Evolutionary conservation across 2,797 vertebrate genomes (phyloP), one percentile per base, ranked within the genome.

Genomic region (Philypnodon macrostomus): DNA sequence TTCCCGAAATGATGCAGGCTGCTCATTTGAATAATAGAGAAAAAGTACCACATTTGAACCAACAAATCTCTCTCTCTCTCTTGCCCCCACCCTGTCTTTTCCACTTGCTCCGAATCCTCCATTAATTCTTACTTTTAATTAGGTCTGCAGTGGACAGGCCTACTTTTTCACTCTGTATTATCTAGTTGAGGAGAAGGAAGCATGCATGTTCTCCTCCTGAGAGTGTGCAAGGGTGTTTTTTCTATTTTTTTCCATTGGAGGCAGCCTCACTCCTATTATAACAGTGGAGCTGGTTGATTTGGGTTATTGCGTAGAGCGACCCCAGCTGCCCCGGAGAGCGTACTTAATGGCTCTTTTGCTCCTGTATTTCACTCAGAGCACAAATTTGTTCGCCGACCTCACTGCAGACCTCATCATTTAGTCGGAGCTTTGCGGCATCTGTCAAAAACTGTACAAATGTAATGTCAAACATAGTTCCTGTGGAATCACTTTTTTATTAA

Each of bases 111-210:
- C 59, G 82, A 77, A 80, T 83, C 75, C 70, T 73, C 75, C 86
- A 88, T 89, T 89, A 84, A 88, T 89, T 88, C 86, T 88, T 83
- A 77, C 81, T 88, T 89, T 90, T 90, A 91, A 90, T 89, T 88
- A 89, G 88, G 87, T 88, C 85, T 91, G 80, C 86, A 81, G 76
- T 87, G 86, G 85, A 90, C 87, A 89, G 86, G 84, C 86, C 87
- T 88, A 89, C 74, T 89, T 91, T 87, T 84, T 88, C 84, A 84
- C 81, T 80, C 70, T 67, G 77, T 70, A 83, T 85, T 84, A 86
- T 88, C 83, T 77, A 56, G 82, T 63, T 75, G 73, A 77, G 73
- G 75, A 53, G 70, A 66, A 47, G 13, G 51, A 67, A 34, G 18
- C 57, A 57, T 72, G 63, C 65, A 66, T 61, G 63, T 39, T 21